Evolutionary conservation across 2,113 vertebrate species (phyloP), one percentile per base, ranked within the genome.

Genomic region (Pica pica): DNA sequence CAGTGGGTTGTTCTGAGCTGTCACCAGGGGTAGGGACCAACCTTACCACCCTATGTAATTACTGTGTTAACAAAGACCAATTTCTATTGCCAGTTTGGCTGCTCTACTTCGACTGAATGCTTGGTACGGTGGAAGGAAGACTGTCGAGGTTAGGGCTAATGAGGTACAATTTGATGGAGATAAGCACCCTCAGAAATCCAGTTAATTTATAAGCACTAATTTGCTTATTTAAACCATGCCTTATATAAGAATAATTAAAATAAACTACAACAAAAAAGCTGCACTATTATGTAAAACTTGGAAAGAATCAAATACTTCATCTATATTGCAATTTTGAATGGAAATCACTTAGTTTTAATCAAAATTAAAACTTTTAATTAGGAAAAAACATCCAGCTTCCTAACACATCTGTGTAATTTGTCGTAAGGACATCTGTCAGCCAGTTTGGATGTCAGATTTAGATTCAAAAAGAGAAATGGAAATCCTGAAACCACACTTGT

Each of bases 191-290:
- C 73, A 33, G 5, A 1, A 89, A 89, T 80, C 59, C 85, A 90
- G 47, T 65, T 89, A 70, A 77, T 71, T 89, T 71, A 44, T 42
- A 87, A 93, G 85, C 90, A 81, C 67, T 93, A 42, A 94, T 56
- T 82, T 83, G 77, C 93, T 92, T 95, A 31, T 95, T 97, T 84
- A 74, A 92, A 94, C 74, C 78, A 97, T 96, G 96, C 96, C 94
- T 97, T 97, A 97, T 18, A 20, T 64, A 50, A 85, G 81, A 92
- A 83, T 42, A 82, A 82, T 75, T 56, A 13, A 42, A 83, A 47
- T 26, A 30, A 76, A 27, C 41, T 39, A 39, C 22, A 59, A 35
- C 65, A 81, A 67, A 83, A 87, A 95, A 94, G 70, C 81, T 97
- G 95, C 84, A 83, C 70, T 95, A 85, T 85, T 81, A 76, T 71